Conservation (phyloP, 2,113 vertebrate species). For the Alligator sinensis region DNA sequence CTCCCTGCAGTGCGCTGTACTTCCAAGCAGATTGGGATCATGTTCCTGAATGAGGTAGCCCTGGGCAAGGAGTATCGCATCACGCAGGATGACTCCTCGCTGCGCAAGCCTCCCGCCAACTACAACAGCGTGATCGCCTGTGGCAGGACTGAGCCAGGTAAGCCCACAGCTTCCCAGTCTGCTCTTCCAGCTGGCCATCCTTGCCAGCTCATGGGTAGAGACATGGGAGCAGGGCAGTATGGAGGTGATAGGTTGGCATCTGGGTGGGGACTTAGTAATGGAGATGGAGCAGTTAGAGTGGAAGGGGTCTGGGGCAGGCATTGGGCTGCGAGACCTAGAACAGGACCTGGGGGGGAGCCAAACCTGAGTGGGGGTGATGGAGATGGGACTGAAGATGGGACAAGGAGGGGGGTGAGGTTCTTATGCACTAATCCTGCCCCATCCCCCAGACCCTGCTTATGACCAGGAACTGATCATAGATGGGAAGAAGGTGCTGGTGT, state of each 20-base stretch:
- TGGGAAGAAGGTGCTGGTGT: constrained; percentile 84
- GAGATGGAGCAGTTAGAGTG: background rate
- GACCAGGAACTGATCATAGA: constrained; percentile 84
- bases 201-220: background rate
- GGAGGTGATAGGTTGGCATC: too few species aligned
- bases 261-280: background rate
- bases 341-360: background rate
- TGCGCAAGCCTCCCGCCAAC: constrained; percentile 79
- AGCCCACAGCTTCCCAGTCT: background rate
- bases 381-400: background rate
- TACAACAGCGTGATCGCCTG: constrained; percentile 88
- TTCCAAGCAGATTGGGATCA: constrained; percentile 82
- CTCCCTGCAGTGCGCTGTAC: constrained; percentile 72
- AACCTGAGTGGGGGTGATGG: background rate
- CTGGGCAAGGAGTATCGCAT: constrained; percentile 86
- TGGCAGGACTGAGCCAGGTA: constrained; percentile 88
- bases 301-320: background rate
- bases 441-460: constrained; percentile 81
- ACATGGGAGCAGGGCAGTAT: background rate
- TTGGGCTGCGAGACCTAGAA: background rate
- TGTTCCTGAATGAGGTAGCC: constrained; percentile 93
- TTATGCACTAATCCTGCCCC: background rate
- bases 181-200: background rate
- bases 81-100: constrained; percentile 62
- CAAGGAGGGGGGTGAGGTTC: background rate